phyloP scores from a whole-genome alignment of 2,113 vertebrate genomes.

The Entomyzon cyanotis region DNA sequence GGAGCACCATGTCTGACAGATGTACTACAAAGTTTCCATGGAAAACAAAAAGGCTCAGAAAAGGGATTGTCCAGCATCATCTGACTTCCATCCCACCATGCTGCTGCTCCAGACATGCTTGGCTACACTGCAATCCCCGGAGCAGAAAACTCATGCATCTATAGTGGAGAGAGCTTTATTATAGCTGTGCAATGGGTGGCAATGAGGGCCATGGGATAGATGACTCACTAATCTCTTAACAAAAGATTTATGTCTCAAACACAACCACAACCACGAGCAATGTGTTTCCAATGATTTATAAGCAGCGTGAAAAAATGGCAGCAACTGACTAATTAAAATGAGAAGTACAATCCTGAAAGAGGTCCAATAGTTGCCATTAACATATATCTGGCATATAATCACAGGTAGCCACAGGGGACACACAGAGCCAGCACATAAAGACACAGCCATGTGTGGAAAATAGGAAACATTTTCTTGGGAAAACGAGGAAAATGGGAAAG shows the following conservation, averaged over 20 bases:
- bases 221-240: neutral
- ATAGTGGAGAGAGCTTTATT: neutral
- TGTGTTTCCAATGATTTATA: neutral
- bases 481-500: neutral
- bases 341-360: neutral
- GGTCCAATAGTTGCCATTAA: neutral
- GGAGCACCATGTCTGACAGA: accelerated
- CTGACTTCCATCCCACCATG: no score
- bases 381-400: neutral
- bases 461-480: neutral
- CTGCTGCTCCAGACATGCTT: neutral
- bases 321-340: neutral
- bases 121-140: neutral
- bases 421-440: accelerated
- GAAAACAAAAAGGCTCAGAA: neutral
- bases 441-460: neutral
- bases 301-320: neutral
- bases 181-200: neutral
- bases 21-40: accelerated
- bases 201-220: neutral
- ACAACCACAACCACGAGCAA: neutral
- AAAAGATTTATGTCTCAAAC: neutral
- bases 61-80: neutral
- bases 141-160: neutral
- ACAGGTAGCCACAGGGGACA: neutral